Evolutionary conservation across 2,113 vertebrate species (phyloP), one percentile per base, ranked within the genome.

Genomic region (Jacana jacana): DNA sequence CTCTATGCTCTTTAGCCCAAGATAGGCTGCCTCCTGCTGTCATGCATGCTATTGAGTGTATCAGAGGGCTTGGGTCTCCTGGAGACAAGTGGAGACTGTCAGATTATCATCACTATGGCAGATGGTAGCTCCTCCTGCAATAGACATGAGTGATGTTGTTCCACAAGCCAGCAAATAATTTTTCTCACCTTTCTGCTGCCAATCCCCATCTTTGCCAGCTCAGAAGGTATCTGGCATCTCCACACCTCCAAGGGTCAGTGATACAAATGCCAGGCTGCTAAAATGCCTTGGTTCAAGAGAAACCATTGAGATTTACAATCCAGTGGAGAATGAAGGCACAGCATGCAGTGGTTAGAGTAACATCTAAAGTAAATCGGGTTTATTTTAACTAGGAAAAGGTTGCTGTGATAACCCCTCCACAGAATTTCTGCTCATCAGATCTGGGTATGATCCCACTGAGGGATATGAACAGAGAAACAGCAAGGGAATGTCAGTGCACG

Each of bases 61-160:
- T 2, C 2, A 0, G 0, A 31, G 44, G 48, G 2, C 17, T 37
- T 0, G 0, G 39, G 6, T 39, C 44, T 64, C 20, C 1, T 27
- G 61, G 42, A 48, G 30, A 69, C 27, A 13, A 42, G 33, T 19
- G 40, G 27, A n/a, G 57, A 61, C 61, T 52, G 60, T 22, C 25
- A 18, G 37, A 16, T 58, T 58, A 31, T 14, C 39, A 20, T 48
- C 22, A 4, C 55, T 20, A 3, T 18, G 61, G 49, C 46, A 49
- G 27, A 7, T n/a, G 68, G n/a, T 4, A n/a, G 48, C 57, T 88
- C 30, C 25, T 87, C 51, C 65, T 81, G 76, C 52, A 13, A 13
- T 10, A 64, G 42, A 7, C 58, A 42, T 0, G 1, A 30, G 52
- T 48, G 46, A 39, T 35, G 46, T 1, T 69, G 31, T 55, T 31